Conservation (phyloP, 2,888 invertebrate species). For the Hermodice carunculata region DNA sequence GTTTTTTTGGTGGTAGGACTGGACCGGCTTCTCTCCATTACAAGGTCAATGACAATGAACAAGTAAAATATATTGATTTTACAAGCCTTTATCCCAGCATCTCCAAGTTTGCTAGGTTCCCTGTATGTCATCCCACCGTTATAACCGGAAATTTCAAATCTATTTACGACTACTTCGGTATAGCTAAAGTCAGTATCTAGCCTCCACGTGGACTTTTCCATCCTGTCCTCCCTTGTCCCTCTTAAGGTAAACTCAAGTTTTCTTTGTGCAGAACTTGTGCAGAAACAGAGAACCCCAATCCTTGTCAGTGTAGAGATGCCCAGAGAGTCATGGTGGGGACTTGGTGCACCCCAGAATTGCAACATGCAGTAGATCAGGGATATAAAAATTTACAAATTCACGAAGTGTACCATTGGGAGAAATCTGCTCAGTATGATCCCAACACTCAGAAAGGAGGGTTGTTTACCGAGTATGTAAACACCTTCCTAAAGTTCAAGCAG, state of each 20-base stretch:
- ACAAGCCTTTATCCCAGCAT: constrained; percentile 49
- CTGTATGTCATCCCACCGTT: constrained; percentile 47
- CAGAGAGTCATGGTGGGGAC: constrained; percentile 53
- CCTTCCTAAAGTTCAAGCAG: constrained; percentile 36
- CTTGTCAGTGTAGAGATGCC: constrained; percentile 55
- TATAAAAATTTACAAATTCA: constrained; percentile 56
- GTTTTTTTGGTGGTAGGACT: too few relatives aligned
- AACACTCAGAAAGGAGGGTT: constrained; percentile 38
- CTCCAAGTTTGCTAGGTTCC: constrained; percentile 45
- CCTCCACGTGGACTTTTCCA: background rate
- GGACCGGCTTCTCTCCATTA: too few relatives aligned
- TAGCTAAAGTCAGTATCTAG: background rate
- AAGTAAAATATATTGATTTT: constrained; percentile 48
- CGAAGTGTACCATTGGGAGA: constrained; percentile 62
- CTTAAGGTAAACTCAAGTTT: background rate
- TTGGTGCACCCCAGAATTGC: constrained; percentile 62
- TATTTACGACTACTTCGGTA: constrained; percentile 39
- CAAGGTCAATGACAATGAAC: constrained; percentile 33
- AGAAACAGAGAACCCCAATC: constrained; percentile 22
- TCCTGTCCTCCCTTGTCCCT: background rate
- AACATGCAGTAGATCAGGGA: constrained; percentile 54
- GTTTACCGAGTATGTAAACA: constrained; percentile 52
- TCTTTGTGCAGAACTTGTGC: background rate
- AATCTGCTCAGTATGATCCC: constrained; percentile 36
- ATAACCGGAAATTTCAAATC: constrained; percentile 45